Evolutionary conservation across 2,797 vertebrate species (phyloP).

Genomic region (Chrysocyon brachyurus): DNA sequence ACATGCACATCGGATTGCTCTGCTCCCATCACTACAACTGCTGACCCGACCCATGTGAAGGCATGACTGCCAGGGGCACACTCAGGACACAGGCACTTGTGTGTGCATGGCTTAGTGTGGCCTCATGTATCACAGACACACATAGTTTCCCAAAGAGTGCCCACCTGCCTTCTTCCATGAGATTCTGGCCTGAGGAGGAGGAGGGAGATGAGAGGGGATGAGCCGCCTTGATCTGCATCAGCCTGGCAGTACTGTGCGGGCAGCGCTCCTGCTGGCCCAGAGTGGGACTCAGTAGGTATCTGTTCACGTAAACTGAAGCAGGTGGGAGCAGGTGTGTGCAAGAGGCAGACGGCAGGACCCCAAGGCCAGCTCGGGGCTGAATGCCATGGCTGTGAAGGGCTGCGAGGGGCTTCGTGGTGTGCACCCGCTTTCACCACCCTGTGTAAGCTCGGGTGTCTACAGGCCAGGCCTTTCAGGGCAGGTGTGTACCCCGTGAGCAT

Average conservation of each 20-base stretch:
- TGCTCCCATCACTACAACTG: fast-evolving
- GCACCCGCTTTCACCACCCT: fast-evolving
- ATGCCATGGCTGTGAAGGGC: background rate
- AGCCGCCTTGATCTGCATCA: background rate
- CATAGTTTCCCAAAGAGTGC: background rate
- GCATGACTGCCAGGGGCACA: background rate
- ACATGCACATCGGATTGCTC: background rate
- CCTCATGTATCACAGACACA: background rate
- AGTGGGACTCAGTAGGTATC: background rate
- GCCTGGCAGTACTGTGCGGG: fast-evolving
- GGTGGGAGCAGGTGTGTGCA: background rate
- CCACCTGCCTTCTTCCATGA: background rate
- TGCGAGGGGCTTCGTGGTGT: background rate
- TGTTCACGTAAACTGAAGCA: background rate
- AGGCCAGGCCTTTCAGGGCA: background rate
- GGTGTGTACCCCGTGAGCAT: background rate
- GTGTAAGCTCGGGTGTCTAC: background rate
- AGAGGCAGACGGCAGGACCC: background rate
- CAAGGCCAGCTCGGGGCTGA: background rate
- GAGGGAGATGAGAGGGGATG: background rate
- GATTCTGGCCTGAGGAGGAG: background rate
- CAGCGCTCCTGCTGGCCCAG: background rate
- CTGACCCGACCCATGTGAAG: background rate
- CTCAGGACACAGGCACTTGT: background rate
- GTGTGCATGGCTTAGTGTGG: background rate